These are phyloP conservation scores for Phalacrocorax brasilianus DNA, from an alignment of 2,113 vertebrate genomes.

Conservation along the genomic window DNA sequence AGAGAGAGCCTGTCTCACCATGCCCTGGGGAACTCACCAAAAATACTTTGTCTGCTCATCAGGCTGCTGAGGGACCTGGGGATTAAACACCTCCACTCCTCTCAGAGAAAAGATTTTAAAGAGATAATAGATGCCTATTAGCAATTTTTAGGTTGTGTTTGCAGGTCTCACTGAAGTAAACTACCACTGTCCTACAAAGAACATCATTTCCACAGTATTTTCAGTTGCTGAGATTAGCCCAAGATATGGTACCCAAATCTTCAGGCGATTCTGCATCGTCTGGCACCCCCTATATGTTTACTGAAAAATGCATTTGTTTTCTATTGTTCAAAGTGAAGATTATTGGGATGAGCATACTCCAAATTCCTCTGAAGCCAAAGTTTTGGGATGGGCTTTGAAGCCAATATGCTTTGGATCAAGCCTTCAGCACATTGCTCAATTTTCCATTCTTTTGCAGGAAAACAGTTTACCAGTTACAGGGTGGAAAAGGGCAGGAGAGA, in stretches of 20 bases:
- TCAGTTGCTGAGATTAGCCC: background rate
- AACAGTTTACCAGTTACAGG: conserved; percentile 39
- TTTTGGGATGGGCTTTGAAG: conserved; percentile 16
- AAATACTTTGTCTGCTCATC: background rate
- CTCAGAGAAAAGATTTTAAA: background rate
- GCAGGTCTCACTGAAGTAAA: background rate
- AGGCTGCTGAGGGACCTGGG: background rate
- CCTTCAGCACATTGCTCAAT: conserved; percentile 50
- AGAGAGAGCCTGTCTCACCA: background rate
- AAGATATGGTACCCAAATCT: background rate
- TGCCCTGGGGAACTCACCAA: background rate
- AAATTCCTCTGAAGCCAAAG: conserved; percentile 8
- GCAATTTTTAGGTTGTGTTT: background rate
- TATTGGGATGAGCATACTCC: background rate
- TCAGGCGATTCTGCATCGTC: background rate
- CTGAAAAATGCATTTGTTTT: background rate
- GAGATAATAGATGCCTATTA: background rate
- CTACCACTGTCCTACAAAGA: background rate
- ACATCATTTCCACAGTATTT: background rate
- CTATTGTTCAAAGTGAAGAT: background rate
- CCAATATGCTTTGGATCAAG: conserved; percentile 57
- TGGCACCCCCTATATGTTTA: background rate
- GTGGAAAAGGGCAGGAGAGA: conserved; percentile 19
- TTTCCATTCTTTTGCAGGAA: conserved; percentile 56
- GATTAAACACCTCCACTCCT: background rate